Evolutionary conservation across 2,113 vertebrate genomes (phyloP), one percentile per base, ranked within the genome.

Genomic region (Zosterops pallidus): DNA sequence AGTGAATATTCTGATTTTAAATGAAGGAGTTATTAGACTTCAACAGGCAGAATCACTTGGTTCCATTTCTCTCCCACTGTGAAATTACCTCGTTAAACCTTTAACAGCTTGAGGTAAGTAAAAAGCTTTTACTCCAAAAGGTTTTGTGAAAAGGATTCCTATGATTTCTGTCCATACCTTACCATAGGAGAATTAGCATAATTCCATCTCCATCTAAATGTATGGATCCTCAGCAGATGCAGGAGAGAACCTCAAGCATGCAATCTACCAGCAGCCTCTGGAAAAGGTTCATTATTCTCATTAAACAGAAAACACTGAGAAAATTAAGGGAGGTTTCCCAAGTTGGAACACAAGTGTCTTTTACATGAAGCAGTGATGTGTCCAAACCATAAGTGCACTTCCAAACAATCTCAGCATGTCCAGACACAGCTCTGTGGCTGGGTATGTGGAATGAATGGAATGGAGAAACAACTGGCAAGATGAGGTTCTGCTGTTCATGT

Each of bases 51-150:
- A 95, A 89, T 95, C 86, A 83, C 89, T 88, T 65, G 59, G 77
- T 71, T 94, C 95, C 86, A 89, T 86, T 97, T 94, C 81, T 80
- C 67, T 95, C 92, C 82, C 31, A 39, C 85, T 89, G 88, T 68
- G 91, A 97, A 97, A 97, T 95, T 80, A 90, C 88, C 81, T 95
- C 86, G 89, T 94, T 96, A 94, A 97, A 95, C 79, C 88, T 83
- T 92, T 85, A 97, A 96, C 89, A 83, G 93, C 86, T 75, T 88
- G 90, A 93, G 76, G 88, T 95, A 93, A 94, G 95, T 75, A 90
- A 95, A 95, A 96, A 84, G 83, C 94, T 85, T 86, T 90, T 89
- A 86, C 49, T 83, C 65, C 71, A 83, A 41, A 46, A 88, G 67
- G 52, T 67, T 95, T 71, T 86, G 44, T 42, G 50, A 80, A 64